Evolutionary conservation across 2,113 vertebrate genomes (phyloP).

Genomic region (Phaethornis superciliosus): DNA sequence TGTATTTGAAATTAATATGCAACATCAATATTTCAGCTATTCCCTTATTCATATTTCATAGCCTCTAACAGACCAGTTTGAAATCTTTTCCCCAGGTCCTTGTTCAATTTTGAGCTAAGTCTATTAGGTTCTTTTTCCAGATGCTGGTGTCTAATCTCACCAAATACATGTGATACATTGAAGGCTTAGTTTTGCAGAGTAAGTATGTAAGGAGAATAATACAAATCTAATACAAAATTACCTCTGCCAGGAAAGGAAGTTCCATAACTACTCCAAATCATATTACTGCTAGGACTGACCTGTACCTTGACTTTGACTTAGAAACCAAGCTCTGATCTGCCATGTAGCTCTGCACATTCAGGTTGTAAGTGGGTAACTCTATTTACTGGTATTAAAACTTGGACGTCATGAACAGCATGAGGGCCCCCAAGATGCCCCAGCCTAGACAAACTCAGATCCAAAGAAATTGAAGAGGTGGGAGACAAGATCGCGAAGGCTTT

Average conservation of each 20-base stretch:
- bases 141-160: neutral
- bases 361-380: neutral
- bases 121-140: neutral
- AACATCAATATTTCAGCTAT: slow-evolving; percentile 28
- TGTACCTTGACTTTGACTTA: neutral
- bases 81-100: neutral
- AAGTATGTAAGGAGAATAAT: neutral
- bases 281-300: neutral
- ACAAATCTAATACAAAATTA: neutral
- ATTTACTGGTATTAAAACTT: neutral
- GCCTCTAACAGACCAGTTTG: neutral
- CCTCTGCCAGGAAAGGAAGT: neutral
- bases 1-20: neutral
- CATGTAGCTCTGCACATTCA: neutral
- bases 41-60: neutral
- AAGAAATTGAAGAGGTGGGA: neutral
- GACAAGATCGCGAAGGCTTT: neutral
- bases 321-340: neutral
- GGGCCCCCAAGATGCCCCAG: neutral
- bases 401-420: neutral
- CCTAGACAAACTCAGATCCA: neutral
- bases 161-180: accelerated
- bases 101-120: neutral
- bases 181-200: neutral
- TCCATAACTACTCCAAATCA: neutral